These are phyloP conservation scores for Graphium colonna DNA, from an alignment of 2,888 invertebrate genomes.

Conservation along the genomic window DNA sequence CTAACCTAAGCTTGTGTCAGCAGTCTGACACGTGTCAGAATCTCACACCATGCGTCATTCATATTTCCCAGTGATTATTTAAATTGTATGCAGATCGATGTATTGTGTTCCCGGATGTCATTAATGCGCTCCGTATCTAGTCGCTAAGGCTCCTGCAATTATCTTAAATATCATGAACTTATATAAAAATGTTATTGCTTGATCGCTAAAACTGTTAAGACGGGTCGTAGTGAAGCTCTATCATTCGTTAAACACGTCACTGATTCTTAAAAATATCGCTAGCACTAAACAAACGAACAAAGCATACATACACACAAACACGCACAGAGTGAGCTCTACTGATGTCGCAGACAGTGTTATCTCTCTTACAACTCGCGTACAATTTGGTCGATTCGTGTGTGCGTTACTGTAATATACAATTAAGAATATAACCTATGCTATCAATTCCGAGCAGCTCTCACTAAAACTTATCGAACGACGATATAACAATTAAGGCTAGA, in stretches of 20 bases:
- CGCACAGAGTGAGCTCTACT: slow-evolving; percentile 6
- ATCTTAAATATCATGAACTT: too few relatives aligned
- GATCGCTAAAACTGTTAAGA: background rate
- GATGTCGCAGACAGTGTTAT: background rate
- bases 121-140: background rate
- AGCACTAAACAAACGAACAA: background rate
- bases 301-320: background rate
- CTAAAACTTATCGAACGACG: slow-evolving; percentile 16
- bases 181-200: too few relatives aligned
- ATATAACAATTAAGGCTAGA: slow-evolving; percentile 15
- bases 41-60: background rate
- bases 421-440: slow-evolving; percentile 28
- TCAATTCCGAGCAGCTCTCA: slow-evolving; percentile 36
- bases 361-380: background rate
- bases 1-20: background rate
- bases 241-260: background rate
- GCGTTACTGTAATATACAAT: slow-evolving; percentile 21
- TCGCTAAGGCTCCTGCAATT: too few relatives aligned
- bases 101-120: background rate
- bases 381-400: slow-evolving; percentile 13
- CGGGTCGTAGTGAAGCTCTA: background rate
- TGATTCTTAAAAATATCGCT: background rate
- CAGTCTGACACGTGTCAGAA: background rate
- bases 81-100: background rate
- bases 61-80: background rate